Evolutionary conservation across 2,113 vertebrate genomes (phyloP).

Genomic region (Halcyon senegalensis): DNA sequence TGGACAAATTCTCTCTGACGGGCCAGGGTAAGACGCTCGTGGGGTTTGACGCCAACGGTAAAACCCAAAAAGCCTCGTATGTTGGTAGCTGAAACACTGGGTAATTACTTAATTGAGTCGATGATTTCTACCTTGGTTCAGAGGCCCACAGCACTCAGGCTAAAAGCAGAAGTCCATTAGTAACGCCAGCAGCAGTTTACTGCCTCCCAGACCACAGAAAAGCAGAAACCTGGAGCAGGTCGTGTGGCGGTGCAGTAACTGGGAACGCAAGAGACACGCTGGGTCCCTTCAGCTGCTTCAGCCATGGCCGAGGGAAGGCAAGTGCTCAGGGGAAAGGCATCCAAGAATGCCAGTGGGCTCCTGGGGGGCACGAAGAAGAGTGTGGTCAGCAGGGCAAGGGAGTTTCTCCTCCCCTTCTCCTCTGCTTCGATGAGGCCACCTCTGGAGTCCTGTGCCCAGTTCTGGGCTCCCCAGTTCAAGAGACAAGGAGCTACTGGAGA

Average conservation of each 20-base stretch:
- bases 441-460: too few relatives aligned
- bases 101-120: constrained; percentile 40
- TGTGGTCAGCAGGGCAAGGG: too few relatives aligned
- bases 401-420: too few relatives aligned
- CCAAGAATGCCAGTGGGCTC: not conserved
- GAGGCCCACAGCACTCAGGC: not conserved
- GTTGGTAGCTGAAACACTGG: not conserved
- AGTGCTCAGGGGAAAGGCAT: not conserved
- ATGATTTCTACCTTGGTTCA: not conserved
- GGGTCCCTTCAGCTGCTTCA: not conserved
- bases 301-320: not conserved
- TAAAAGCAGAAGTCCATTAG: constrained; percentile 38
- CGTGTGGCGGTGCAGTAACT: accelerated
- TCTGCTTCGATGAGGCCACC: too few relatives aligned
- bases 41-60: not conserved
- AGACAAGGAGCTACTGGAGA: too few relatives aligned
- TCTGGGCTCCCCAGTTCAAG: too few relatives aligned
- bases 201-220: not conserved
- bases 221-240: not conserved
- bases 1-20: not conserved
- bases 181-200: not conserved
- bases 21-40: accelerated
- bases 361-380: too few relatives aligned
- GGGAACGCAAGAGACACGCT: not conserved
- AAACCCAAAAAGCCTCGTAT: not conserved